These are phyloP conservation scores for Crocodylus rhombifer DNA, from an alignment of 2,797 vertebrate species.

Conservation along the genomic window DNA sequence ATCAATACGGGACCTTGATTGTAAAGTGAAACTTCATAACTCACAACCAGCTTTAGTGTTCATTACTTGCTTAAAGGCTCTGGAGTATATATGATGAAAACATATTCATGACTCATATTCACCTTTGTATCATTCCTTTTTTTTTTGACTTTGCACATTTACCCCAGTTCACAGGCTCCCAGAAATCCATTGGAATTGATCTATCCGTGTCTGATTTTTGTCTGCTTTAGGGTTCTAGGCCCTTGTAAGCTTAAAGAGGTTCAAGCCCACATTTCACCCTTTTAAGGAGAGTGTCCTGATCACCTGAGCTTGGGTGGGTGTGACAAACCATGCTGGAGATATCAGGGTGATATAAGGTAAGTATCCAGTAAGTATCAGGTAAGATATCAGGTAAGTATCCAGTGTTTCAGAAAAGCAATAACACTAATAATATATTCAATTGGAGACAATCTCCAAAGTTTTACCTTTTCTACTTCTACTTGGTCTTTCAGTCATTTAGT, in stretches of 20 bases:
- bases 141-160: conserved; percentile 43
- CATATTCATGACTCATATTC: conserved; percentile 37
- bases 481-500: conserved; percentile 28
- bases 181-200: conserved; percentile 44
- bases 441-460: conserved; percentile 22
- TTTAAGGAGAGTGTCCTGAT: too few relatives aligned
- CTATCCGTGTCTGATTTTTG: conserved; percentile 19
- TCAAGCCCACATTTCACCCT: too few relatives aligned
- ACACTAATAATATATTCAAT: not conserved
- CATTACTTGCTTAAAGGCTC: conserved; percentile 62
- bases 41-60: conserved; percentile 63
- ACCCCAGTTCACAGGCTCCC: not conserved
- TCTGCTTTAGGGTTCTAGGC: conserved; percentile 12
- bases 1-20: conserved; percentile 27
- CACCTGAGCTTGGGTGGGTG: too few relatives aligned
- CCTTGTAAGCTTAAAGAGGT: too few relatives aligned
- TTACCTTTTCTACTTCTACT: conserved; percentile 49
- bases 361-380: too few relatives aligned
- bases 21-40: conserved; percentile 57
- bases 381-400: conserved; percentile 11
- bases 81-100: conserved; percentile 21
- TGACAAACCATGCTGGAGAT: too few relatives aligned
- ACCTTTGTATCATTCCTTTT: conserved; percentile 39
- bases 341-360: too few relatives aligned
- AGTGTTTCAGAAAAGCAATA: conserved; percentile 53